A percentile compares a stretch with the other conserved stretches of the same genome.
These are phyloP conservation scores for Nephrocerus scutellatus DNA, from an alignment of 2,888 invertebrate genomes.

Conservation along the genomic window DNA sequence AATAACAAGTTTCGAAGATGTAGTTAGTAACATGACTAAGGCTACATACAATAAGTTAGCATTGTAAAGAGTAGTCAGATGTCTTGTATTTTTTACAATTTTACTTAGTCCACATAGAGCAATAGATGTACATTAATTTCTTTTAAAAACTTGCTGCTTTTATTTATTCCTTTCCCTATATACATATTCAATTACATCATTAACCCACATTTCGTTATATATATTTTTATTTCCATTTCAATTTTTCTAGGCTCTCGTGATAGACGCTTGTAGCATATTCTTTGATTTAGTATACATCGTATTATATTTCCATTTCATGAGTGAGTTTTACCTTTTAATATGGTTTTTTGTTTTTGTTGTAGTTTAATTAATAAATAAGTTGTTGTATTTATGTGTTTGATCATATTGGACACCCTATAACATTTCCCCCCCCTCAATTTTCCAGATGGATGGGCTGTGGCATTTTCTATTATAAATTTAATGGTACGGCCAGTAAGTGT, in stretches of 20 bases:
- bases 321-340: slow-evolving; percentile 33
- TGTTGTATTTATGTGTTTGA: not conserved
- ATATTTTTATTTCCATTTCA: slow-evolving; percentile 15
- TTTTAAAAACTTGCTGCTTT: no score
- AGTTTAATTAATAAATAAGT: not conserved
- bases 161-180: no score
- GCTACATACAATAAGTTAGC: no score
- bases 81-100: no score
- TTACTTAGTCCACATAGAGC: no score
- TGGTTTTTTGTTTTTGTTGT: not conserved
- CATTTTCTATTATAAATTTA: slow-evolving; percentile 44
- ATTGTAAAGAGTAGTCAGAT: no score
- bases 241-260: slow-evolving; percentile 42
- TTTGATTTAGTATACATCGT: slow-evolving; percentile 45
- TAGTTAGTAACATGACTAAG: no score
- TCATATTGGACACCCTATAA: not conserved
- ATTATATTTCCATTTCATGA: slow-evolving; percentile 37
- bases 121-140: no score
- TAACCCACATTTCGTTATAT: slow-evolving; percentile 12
- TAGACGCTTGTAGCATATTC: slow-evolving; percentile 44
- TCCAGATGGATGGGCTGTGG: slow-evolving; percentile 45
- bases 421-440: slow-evolving; percentile 2
- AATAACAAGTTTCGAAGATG: no score
- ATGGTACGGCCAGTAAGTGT: slow-evolving; percentile 41
- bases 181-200: no score